Conservation (phyloP, 2,888 invertebrate genomes). For the Drosophila stalkeri region DNA sequence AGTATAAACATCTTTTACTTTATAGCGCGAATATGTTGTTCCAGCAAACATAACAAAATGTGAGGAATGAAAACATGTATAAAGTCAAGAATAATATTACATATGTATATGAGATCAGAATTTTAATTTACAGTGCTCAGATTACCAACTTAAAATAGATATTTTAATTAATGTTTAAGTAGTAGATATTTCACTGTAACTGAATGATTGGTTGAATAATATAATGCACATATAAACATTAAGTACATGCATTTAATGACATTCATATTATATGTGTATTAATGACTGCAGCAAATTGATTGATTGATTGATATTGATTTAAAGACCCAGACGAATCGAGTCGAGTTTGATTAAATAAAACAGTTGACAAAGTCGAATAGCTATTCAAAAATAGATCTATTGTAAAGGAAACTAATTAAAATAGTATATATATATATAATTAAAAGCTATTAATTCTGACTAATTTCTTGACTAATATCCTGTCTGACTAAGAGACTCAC, state of each 20-base stretch:
- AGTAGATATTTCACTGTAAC: neutral
- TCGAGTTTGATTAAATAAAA: neutral
- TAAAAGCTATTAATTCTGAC: neutral
- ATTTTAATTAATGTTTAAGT: neutral
- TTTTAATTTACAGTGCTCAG: too few relatives aligned
- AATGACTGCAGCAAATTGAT: neutral
- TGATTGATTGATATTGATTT: neutral
- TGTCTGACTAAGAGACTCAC: neutral
- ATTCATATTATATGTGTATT: too few relatives aligned
- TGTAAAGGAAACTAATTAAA: neutral
- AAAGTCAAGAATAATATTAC: neutral
- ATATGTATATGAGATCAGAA: neutral
- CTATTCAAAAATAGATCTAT: too few relatives aligned
- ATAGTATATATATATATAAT: neutral
- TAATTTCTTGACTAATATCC: neutral
- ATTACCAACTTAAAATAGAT: too few relatives aligned
- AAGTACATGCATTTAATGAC: too few relatives aligned
- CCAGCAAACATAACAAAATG: slow-evolving; percentile 15
- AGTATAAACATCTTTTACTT: slow-evolving; percentile 71
- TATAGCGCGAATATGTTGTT: slow-evolving; percentile 13
- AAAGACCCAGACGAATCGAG: neutral
- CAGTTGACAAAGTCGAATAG: neutral
- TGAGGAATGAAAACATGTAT: neutral
- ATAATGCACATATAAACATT: too few relatives aligned
- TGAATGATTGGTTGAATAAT: neutral